Percentiles rank a stretch among this genome's conserved stretches.
phyloP scores from a whole-genome alignment of 2,113 vertebrate species.

The Leptosomus discolor region DNA sequence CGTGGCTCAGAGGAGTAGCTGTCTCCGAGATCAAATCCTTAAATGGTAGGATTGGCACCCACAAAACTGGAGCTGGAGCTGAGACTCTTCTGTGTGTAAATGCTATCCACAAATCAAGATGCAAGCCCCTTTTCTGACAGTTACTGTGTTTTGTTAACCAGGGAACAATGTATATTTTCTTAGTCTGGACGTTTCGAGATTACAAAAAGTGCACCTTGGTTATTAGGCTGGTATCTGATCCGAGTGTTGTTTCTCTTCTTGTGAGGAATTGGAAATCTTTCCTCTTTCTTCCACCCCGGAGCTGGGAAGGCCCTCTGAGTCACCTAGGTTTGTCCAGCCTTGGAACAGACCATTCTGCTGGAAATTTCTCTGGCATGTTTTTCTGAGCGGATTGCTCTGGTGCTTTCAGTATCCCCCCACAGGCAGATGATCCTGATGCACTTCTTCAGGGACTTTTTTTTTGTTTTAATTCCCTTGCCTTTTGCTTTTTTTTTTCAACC shows the following conservation, averaged over 20 bases:
- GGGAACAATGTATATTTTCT: conserved; percentile 25
- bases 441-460: background rate
- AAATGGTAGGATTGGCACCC: conserved; percentile 62
- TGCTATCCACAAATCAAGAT: conserved; percentile 22
- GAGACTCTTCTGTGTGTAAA: background rate
- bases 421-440: background rate
- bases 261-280: conserved; percentile 1
- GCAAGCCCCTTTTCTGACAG: conserved; percentile 3
- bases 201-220: conserved; percentile 31
- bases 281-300: background rate
- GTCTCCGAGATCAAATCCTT: conserved; percentile 3
- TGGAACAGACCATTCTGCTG: conserved; percentile 22
- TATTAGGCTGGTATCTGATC: conserved; percentile 8
- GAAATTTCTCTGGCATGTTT: background rate
- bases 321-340: background rate
- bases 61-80: conserved; percentile 22
- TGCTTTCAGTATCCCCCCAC: background rate
- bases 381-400: background rate
- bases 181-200: background rate
- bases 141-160: conserved; percentile 47
- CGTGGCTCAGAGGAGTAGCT: background rate
- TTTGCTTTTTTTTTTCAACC: background rate
- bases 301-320: conserved; percentile 30
- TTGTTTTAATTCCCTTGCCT: background rate
- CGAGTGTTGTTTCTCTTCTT: background rate